Evolutionary conservation across 2,113 vertebrate genomes (phyloP).

Genomic region (Percopsis transmontana): DNA sequence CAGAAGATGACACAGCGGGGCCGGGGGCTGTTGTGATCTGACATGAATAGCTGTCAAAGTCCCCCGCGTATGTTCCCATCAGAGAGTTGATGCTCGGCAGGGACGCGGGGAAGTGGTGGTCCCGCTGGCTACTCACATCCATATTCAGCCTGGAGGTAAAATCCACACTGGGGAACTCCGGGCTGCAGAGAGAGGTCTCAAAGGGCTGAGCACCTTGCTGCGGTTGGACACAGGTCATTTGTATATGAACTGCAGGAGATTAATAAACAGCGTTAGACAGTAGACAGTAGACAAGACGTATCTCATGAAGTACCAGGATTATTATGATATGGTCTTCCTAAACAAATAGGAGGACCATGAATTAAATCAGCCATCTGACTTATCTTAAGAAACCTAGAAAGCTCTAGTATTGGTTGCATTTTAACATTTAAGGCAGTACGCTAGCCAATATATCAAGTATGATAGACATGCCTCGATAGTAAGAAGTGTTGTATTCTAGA

Average conservation of each 20-base stretch:
- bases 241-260: slow-evolving; percentile 63
- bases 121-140: slow-evolving; percentile 80
- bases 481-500: slow-evolving; percentile 27
- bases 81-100: slow-evolving; percentile 89
- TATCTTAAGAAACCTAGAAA: slow-evolving; percentile 44
- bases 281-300: neutral
- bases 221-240: slow-evolving; percentile 95
- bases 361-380: neutral
- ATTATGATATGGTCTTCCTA: neutral
- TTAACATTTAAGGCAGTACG: neutral
- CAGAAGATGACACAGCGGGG: slow-evolving; percentile 41
- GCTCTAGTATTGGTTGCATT: neutral
- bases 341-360: neutral
- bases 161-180: slow-evolving; percentile 84
- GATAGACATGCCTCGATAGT: slow-evolving; percentile 2
- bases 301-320: no score
- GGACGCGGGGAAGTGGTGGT: slow-evolving; percentile 74
- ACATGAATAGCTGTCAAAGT: slow-evolving; percentile 89
- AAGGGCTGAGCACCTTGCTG: slow-evolving; percentile 83
- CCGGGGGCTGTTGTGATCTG: slow-evolving; percentile 79
- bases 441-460: neutral
- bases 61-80: slow-evolving; percentile 82
- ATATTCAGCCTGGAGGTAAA: slow-evolving; percentile 81
- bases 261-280: neutral
- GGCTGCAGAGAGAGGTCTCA: slow-evolving; percentile 77